Evolutionary conservation across 2,113 vertebrate genomes (phyloP).

Genomic region (Datnioides undecimradiatus): DNA sequence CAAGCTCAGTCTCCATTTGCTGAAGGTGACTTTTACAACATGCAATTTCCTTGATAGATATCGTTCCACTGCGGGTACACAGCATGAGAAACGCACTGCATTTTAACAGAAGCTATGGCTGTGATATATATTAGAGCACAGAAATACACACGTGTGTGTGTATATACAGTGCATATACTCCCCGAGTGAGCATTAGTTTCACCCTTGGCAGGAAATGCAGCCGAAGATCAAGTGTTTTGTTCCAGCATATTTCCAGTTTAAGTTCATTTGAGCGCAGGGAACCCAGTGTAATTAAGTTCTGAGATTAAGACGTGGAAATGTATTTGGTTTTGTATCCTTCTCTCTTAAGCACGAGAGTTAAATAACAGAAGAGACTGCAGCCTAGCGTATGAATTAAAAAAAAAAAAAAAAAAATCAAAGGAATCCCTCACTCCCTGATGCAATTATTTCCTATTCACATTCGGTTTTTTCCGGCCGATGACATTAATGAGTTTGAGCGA

Average conservation of each 20-base stretch:
- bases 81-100: background rate
- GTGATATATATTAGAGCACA: background rate
- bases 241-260: constrained; percentile 83
- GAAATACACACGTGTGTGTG: background rate
- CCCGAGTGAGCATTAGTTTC: constrained; percentile 33
- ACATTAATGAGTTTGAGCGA: constrained; percentile 92
- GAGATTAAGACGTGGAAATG: constrained; percentile 84
- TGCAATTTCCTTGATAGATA: background rate
- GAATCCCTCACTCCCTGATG: constrained; percentile 90
- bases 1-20: constrained; percentile 15
- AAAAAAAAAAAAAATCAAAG: constrained; percentile 87
- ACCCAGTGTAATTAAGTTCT: constrained; percentile 85
- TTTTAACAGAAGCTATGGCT: background rate
- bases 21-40: constrained; percentile 47
- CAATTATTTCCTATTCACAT: constrained; percentile 95
- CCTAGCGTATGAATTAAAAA: constrained; percentile 86
- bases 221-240: constrained; percentile 82
- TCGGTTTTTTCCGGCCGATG: constrained; percentile 89
- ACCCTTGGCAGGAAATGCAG: constrained; percentile 50
- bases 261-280: constrained; percentile 82
- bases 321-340: constrained; percentile 81
- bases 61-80: background rate
- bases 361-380: constrained; percentile 81
- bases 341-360: constrained; percentile 79
- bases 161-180: constrained; percentile 14